Evolutionary conservation across 2,113 vertebrate species (phyloP).

Genomic region (Scalopus aquaticus): DNA sequence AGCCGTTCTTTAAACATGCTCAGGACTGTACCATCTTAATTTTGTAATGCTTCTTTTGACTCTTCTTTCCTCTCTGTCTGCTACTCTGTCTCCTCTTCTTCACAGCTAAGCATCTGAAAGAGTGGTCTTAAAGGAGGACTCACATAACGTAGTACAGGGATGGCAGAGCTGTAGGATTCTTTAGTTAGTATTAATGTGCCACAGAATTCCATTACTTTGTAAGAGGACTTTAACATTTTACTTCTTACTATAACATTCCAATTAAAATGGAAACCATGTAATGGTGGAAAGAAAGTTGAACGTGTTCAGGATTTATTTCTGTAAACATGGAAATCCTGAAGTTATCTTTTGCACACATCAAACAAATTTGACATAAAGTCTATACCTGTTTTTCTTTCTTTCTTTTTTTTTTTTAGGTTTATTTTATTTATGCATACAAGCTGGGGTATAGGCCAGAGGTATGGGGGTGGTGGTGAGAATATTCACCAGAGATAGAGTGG

Average conservation of each 20-base stretch:
- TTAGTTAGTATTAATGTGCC: neutral
- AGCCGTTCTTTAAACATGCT: neutral
- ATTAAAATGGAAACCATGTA: neutral
- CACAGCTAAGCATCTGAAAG: neutral
- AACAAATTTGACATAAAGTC: neutral
- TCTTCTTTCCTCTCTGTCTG: too few species aligned
- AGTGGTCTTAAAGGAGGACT: neutral
- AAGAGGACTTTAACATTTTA: neutral
- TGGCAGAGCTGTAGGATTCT: neutral
- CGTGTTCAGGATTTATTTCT: slow-evolving; percentile 6
- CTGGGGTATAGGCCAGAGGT: too few species aligned
- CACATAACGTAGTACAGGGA: neutral
- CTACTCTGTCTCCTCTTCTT: neutral
- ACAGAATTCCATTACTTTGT: neutral
- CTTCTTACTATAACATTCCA: neutral
- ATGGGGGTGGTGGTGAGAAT: too few species aligned
- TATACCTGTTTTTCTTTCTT: too few species aligned
- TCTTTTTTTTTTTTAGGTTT: too few species aligned
- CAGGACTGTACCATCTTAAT: neutral
- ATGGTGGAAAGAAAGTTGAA: slow-evolving; percentile 11
- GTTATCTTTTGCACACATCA: neutral
- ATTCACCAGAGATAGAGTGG: too few species aligned
- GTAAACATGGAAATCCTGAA: slow-evolving; percentile 5
- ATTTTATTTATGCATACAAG: too few species aligned
- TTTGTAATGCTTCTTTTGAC: too few species aligned